phyloP scores from a whole-genome alignment of 2,113 vertebrate species.

The Lampris megalopsis region DNA sequence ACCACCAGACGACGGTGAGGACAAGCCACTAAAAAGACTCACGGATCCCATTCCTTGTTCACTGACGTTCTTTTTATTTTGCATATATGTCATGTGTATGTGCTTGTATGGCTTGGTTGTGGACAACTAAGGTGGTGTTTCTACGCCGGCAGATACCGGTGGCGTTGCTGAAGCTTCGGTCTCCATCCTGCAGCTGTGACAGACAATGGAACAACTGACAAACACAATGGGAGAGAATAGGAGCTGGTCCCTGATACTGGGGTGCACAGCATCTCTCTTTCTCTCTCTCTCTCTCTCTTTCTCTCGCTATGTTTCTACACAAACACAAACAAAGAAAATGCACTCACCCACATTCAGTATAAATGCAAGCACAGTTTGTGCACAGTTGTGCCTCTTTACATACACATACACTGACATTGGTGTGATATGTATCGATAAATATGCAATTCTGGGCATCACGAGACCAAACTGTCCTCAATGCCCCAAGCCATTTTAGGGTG shows the following conservation, averaged over 20 bases:
- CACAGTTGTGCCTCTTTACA: background rate
- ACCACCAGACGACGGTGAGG: background rate
- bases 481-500: slow-evolving; percentile 5
- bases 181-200: slow-evolving; percentile 34
- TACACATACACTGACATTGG: slow-evolving; percentile 22
- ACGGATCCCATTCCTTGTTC: slow-evolving; percentile 26
- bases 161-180: slow-evolving; percentile 34
- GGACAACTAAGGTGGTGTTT: slow-evolving; percentile 55
- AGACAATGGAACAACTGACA: slow-evolving; percentile 51
- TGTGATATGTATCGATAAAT: slow-evolving; percentile 53
- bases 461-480: background rate
- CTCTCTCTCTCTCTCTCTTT: slow-evolving; percentile 18
- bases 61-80: slow-evolving; percentile 75
- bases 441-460: slow-evolving; percentile 19
- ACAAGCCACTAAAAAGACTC: slow-evolving; percentile 11
- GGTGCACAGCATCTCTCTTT: slow-evolving; percentile 35
- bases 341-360: slow-evolving; percentile 13
- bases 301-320: slow-evolving; percentile 1
- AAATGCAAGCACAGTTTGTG: background rate
- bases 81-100: slow-evolving; percentile 73
- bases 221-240: slow-evolving; percentile 47
- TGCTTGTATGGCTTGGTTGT: slow-evolving; percentile 75
- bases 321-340: slow-evolving; percentile 24
- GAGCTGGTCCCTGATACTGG: slow-evolving; percentile 47
- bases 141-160: slow-evolving; percentile 35